Conservation (phyloP, 2,888 invertebrate genomes). For the Caenorhabditis sp. region DNA sequence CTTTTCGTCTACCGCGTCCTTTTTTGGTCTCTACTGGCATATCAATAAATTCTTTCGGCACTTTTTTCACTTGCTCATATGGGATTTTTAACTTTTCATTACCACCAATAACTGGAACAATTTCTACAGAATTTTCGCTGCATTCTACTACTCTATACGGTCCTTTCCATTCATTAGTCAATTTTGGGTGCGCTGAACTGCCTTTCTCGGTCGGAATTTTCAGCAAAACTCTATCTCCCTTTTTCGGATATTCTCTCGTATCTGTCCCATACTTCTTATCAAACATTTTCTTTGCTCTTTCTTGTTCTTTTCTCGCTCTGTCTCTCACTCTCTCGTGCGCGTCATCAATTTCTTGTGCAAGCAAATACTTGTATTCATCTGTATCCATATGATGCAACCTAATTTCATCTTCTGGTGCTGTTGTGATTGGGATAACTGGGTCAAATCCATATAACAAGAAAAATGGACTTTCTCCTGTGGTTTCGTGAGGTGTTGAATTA, state of each 20-base stretch:
- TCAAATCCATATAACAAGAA: background rate
- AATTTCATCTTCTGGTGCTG: background rate
- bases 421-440: background rate
- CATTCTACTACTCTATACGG: background rate
- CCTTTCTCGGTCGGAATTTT: background rate
- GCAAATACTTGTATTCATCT: background rate
- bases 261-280: background rate
- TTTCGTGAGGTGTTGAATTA: background rate
- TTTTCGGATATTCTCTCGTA: background rate
- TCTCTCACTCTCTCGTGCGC: background rate
- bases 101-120: background rate
- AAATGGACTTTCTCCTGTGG: background rate
- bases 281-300: background rate
- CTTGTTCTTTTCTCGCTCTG: background rate
- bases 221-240: background rate
- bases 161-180: background rate
- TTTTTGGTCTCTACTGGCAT: background rate
- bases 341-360: background rate
- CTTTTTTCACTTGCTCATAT: background rate
- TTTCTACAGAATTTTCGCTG: background rate
- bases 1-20: background rate
- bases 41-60: background rate
- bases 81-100: background rate
- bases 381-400: background rate
- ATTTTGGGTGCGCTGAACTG: background rate